Evolutionary conservation across 2,888 invertebrate species (phyloP).

Genomic region (Synergus japonicus): DNA sequence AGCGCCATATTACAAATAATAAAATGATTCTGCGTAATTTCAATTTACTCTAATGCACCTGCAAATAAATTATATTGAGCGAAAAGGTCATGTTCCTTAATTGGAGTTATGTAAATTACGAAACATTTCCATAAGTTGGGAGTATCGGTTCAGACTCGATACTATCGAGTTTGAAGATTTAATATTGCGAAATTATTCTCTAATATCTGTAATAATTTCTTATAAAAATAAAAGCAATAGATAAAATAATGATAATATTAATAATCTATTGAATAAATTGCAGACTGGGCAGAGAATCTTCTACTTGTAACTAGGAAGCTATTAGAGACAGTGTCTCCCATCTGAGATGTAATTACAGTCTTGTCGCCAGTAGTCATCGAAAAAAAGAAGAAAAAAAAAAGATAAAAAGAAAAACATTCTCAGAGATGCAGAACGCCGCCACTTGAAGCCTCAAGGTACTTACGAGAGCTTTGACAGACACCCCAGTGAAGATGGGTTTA

Average conservation of each 20-base stretch:
- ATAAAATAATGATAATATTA: background rate
- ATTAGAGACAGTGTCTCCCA: background rate
- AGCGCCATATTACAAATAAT: constrained; percentile 31
- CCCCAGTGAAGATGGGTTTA: constrained; percentile 79
- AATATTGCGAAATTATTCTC: background rate
- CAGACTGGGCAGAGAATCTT: background rate
- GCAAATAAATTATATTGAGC: constrained; percentile 23
- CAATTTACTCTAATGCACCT: background rate
- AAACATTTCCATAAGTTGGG: background rate
- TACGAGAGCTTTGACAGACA: constrained; percentile 83
- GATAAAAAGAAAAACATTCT: constrained; percentile 21
- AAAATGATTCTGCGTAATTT: constrained; percentile 13
- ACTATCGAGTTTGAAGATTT: background rate
- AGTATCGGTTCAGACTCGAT: too few relatives aligned
- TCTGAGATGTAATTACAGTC: constrained; percentile 8
- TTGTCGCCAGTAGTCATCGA: constrained; percentile 24
- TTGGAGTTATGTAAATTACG: background rate
- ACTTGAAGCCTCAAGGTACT: constrained; percentile 72
- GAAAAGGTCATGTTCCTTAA: constrained; percentile 31
- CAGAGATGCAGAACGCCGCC: constrained; percentile 47
- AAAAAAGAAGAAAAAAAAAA: constrained; percentile 1
- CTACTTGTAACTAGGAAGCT: background rate
- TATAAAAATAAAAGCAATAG: background rate
- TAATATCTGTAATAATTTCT: background rate
- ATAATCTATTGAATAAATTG: background rate